Base-by-base conservation (phyloP, 2,113 vertebrate species). In the Thalassoma bifasciatum region DNA sequence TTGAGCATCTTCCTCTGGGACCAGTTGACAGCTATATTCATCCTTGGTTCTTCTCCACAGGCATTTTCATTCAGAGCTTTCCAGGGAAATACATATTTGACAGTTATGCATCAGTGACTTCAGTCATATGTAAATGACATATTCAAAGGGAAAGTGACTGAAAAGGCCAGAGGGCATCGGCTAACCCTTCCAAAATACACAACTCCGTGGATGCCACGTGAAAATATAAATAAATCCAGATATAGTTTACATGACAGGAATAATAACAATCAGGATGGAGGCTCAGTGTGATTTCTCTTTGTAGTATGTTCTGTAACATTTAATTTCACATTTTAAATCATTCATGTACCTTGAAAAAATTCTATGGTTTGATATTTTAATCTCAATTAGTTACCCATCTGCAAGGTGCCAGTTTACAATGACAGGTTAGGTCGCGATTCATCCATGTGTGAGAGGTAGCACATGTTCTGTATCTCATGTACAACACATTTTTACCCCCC, bases 1-100 rank as follows among this genome's bases (percentile, higher is more conserved):
- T 81, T 76, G 59, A 75, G 78, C 70, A 24, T 72, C 44, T 59
- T 84, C 85, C 78, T 65, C 37, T 36, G 81, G 74, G 85, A 85
- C 24, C 58, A 63, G 65, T 75, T 90, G 91, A 89, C 91, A 91
- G 89, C 70, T 88, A 68, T 78, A 85, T 87, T 86, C 79, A 73
- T 73, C 83, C 61, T 70, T 71, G 59, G 51, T 81, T 83, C 72
- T 83, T 75, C 81, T 84, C 83, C 72, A 46, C 46, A 77, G 79
- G 57, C 67, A 54, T 84, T 85, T 85, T 49, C 53, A 77, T 30
- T 61, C 64, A 82, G 59, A 50, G 46, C 81, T 84, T 86, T 83
- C 81, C 0, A 34, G 65, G 85, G 82, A 84, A 80, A 83, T 67
- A 47, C 79, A 75, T 53, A 59, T 69, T 70, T 84, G 82, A 88